Conservation (phyloP, 2,888 invertebrate genomes). For the Colletes collaris region DNA sequence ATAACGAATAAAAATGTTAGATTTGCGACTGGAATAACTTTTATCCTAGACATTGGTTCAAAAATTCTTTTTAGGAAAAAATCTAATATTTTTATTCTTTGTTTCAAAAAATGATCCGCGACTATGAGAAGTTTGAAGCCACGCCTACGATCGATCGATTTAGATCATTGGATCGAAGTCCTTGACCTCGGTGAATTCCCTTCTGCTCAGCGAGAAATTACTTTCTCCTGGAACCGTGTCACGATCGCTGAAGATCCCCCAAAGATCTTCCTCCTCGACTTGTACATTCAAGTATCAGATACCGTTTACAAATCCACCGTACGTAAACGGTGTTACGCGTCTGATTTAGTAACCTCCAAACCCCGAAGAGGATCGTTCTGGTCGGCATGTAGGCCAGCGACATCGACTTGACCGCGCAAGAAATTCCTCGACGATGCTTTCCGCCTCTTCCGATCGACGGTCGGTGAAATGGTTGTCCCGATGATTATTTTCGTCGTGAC, state of each 20-base stretch:
- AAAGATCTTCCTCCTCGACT: not conserved
- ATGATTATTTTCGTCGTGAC: not conserved
- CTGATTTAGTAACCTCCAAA: constrained; percentile 56
- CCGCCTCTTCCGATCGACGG: not conserved
- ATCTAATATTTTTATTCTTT: no score
- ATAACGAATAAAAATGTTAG: no score
- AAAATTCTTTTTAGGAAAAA: no score
- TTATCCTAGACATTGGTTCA: no score
- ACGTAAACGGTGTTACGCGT: constrained; percentile 52
- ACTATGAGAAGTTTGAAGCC: no score
- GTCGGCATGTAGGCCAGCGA: constrained; percentile 39
- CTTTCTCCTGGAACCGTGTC: constrained; percentile 13
- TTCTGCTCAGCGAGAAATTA: constrained; percentile 1
- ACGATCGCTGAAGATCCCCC: constrained; percentile 4
- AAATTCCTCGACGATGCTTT: not conserved
- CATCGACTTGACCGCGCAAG: constrained; percentile 17
- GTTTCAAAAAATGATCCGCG: no score
- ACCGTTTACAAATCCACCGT: constrained; percentile 23
- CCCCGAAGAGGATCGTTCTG: constrained; percentile 37
- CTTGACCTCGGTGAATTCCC: constrained; percentile 51
- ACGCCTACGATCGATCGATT: no score
- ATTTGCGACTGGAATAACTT: no score
- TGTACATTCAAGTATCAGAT: constrained; percentile 34
- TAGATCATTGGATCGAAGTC: constrained; percentile 23
- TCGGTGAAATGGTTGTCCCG: not conserved